Conservation (phyloP, 2,888 invertebrate species). For the Campopleginae sp. region DNA sequence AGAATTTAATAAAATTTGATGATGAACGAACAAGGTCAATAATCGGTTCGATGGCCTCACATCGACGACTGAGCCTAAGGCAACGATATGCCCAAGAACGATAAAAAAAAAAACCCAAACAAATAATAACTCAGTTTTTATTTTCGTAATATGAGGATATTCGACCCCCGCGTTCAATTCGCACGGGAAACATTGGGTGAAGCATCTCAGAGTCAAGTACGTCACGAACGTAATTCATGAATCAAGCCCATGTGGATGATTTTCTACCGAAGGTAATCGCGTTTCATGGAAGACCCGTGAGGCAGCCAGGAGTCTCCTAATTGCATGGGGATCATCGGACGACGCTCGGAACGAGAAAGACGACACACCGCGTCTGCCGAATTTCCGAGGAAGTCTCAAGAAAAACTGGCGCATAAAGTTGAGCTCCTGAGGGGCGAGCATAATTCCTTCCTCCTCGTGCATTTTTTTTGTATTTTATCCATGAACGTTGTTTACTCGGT, state of each 20-base stretch:
- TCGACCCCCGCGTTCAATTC: not conserved
- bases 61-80: too few species aligned
- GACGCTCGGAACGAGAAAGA: constrained; percentile 36
- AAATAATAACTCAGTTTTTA: not conserved
- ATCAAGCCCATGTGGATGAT: constrained; percentile 4
- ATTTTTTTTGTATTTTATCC: constrained; percentile 39
- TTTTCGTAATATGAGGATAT: not conserved
- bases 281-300: constrained; percentile 3
- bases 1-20: too few species aligned
- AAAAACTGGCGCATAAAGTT: constrained; percentile 48
- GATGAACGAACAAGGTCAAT: too few species aligned
- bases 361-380: constrained; percentile 44
- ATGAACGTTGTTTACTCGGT: constrained; percentile 15
- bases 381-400: constrained; percentile 1
- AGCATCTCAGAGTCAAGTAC: not conserved
- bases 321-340: constrained; percentile 46
- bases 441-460: constrained; percentile 44
- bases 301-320: constrained; percentile 32
- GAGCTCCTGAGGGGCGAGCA: constrained; percentile 21
- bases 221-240: not conserved
- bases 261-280: constrained; percentile 27
- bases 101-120: too few species aligned
- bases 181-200: not conserved
- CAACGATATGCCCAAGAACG: too few species aligned
- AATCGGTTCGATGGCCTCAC: too few species aligned